These are phyloP conservation scores for Dusona sp. DNA, from an alignment of 2,888 invertebrate species.

Conservation along the genomic window DNA sequence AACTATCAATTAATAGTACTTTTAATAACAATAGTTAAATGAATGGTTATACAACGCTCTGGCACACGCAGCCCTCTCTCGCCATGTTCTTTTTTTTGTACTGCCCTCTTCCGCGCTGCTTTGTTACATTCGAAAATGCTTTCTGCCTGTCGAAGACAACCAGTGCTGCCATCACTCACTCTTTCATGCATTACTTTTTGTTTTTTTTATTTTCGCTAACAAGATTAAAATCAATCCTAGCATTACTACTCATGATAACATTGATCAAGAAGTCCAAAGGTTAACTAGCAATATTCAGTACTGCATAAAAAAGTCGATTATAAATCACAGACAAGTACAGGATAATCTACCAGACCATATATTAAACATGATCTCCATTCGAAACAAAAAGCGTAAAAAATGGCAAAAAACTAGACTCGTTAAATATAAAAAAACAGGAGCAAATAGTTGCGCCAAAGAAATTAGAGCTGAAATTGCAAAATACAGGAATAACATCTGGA, in stretches of 20 bases:
- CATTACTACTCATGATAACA: constrained; percentile 3
- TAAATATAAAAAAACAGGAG: constrained; percentile 21
- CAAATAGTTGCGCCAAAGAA: constrained; percentile 19
- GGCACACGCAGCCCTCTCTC: too few species aligned
- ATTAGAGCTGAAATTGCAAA: constrained; percentile 52
- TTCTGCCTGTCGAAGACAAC: too few species aligned
- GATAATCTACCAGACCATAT: constrained; percentile 52
- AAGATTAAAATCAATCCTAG: constrained; percentile 20
- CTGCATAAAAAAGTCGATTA: constrained; percentile 47
- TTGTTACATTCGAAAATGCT: too few species aligned
- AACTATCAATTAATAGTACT: too few species aligned
- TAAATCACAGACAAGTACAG: constrained; percentile 7
- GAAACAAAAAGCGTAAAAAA: constrained; percentile 40
- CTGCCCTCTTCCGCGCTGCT: too few species aligned
- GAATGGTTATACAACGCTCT: too few species aligned
- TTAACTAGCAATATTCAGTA: constrained; percentile 51
- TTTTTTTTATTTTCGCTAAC: too few species aligned
- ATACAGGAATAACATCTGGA: constrained; percentile 47
- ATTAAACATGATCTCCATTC: constrained; percentile 31
- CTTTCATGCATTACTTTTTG: too few species aligned
- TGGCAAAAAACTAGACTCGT: constrained; percentile 27
- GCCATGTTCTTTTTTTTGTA: too few species aligned
- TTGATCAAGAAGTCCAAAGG: constrained; percentile 46
- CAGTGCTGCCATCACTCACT: too few species aligned
- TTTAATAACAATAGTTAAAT: too few species aligned